These are phyloP conservation scores for Eulemur rubriventer DNA, from an alignment of 2,797 vertebrate genomes.

Conservation along the genomic window DNA sequence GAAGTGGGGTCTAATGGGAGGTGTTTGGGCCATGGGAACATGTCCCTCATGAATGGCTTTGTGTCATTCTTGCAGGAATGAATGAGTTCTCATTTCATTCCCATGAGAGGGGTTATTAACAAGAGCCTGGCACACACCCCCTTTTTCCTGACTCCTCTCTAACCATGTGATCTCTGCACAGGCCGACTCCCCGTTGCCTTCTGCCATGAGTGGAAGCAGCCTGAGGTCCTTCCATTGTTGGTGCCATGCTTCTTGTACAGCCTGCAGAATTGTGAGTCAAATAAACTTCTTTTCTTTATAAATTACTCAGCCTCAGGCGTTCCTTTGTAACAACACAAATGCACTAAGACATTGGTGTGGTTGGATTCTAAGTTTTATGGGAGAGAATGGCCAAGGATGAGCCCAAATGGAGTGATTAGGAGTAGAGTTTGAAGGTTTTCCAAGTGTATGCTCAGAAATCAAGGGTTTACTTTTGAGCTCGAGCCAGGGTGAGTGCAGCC, in stretches of 20 bases:
- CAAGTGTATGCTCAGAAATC: neutral
- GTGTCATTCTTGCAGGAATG: neutral
- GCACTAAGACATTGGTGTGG: neutral
- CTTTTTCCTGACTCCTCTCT: neutral
- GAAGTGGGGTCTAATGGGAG: neutral
- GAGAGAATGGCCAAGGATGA: neutral
- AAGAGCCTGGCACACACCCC: too few species aligned
- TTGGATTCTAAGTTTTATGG: neutral
- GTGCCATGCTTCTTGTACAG: neutral
- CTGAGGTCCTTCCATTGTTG: neutral
- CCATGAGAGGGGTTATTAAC: neutral
- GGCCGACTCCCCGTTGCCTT: neutral
- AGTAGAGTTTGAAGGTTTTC: neutral
- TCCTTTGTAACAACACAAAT: neutral
- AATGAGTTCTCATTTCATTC: neutral
- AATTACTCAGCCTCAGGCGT: neutral
- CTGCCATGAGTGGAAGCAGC: neutral
- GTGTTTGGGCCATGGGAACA: neutral
- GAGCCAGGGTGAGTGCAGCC: neutral
- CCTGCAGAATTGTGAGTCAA: neutral
- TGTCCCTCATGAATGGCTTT: neutral
- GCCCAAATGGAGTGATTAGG: rapidly evolving
- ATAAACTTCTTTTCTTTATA: neutral
- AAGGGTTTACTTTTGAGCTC: neutral
- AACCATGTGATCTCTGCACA: neutral